Evolutionary conservation across 2,113 vertebrate genomes (phyloP), one percentile per base, ranked within the genome.

Genomic region (Andinoacara biseriatus): DNA sequence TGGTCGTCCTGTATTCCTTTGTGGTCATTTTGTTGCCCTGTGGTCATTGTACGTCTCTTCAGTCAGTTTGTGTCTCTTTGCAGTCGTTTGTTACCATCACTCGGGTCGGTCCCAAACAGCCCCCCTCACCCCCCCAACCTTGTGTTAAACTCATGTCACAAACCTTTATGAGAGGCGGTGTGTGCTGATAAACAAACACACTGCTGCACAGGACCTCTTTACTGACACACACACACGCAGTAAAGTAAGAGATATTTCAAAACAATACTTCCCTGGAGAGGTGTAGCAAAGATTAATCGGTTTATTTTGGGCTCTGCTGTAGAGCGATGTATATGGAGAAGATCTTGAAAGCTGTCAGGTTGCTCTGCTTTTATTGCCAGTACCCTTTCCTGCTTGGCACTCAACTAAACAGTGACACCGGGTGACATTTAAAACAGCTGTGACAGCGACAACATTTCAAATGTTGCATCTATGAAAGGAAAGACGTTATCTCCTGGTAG

Each of bases 361-460:
- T 74, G 75, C 59, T 80, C 76, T 85, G 76, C 87, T 88, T 35
- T 82, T 84, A 80, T 38, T 77, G 79, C 81, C 15, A 1, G 24
- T 83, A 69, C 65, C 58, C 78, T 86, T 80, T 85, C 78, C 33
- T 65, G 2, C 49, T 80, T 79, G 76, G 82, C 84, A 69, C 11
- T 61, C 57, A 84, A 62, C 78, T 74, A 80, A 79, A 81, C 80
- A 79, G 58, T 77, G 89, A 89, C 89, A 86, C 79, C 5, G 15
- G 83, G 15, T 92, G 91, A 90, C 90, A 88, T 89, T 89, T 91
- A 86, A 88, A 90, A 79, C 82, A 74, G 69, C 52, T 17, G 22
- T 76, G 85, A 87, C 88, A 76, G 81, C 76, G 11, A 56, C 91
- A 81, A 40, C 91, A 78, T 86, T 89, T 88, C 81, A 90, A 58